Conservation (phyloP, 2,888 invertebrate genomes). For the Melanargia galathea region DNA sequence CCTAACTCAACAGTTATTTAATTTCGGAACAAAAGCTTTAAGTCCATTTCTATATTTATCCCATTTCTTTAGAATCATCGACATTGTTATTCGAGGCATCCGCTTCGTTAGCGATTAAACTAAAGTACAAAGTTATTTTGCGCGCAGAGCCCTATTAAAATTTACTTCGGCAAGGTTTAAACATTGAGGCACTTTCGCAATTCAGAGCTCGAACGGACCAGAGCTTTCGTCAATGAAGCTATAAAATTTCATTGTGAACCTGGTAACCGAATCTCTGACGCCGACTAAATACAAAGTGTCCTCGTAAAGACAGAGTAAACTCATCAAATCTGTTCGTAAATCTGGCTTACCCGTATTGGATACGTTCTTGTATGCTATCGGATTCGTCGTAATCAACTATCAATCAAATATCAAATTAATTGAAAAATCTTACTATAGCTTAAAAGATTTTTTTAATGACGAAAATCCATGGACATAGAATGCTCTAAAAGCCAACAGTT, state of each 20-base stretch:
- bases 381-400: too few species aligned
- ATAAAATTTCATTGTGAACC: slow-evolving; percentile 34
- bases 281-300: slow-evolving; percentile 4
- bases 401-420: too few species aligned
- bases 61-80: neutral
- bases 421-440: too few species aligned
- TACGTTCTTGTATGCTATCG: too few species aligned
- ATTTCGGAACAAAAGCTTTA: neutral
- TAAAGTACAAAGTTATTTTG: slow-evolving; percentile 14
- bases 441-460: too few species aligned
- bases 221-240: slow-evolving; percentile 23
- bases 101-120: slow-evolving; percentile 14
- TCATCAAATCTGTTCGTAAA: neutral
- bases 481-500: too few species aligned
- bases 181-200: slow-evolving; percentile 18
- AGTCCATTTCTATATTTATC: neutral
- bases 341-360: neutral
- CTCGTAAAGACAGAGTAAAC: neutral
- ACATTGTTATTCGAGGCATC: slow-evolving; percentile 12
- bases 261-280: slow-evolving; percentile 8
- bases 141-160: slow-evolving; percentile 15
- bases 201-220: neutral
- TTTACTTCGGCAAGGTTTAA: slow-evolving; percentile 18
- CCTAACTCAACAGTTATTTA: neutral
- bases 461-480: too few species aligned